These are phyloP conservation scores for Cheracebus regulus DNA, from an alignment of 2,797 vertebrate species.

Conservation along the genomic window DNA sequence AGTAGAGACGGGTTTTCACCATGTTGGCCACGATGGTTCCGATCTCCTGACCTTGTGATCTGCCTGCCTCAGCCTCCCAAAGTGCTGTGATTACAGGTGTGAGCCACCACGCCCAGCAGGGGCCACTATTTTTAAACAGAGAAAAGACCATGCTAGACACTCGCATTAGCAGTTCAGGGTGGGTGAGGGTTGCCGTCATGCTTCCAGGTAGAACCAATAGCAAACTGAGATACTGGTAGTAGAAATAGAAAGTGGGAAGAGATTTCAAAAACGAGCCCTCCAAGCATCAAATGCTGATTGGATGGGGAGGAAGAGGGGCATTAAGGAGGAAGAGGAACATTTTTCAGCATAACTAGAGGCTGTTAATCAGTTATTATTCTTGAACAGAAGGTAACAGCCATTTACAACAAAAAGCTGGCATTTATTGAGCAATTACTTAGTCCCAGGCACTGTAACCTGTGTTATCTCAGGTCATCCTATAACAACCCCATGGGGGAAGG, in stretches of 20 bases:
- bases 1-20: no score
- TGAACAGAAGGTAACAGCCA: neutral
- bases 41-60: no score
- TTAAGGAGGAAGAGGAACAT: neutral
- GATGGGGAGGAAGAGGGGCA: neutral
- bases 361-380: neutral
- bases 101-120: no score
- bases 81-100: no score
- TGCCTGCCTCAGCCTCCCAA: no score
- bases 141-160: neutral
- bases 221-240: neutral
- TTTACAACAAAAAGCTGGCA: neutral
- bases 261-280: neutral
- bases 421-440: neutral
- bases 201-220: neutral
- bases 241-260: neutral
- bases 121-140: neutral
- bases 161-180: accelerated
- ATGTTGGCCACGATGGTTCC: no score
- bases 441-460: neutral
- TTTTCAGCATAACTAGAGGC: neutral
- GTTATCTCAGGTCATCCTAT: neutral
- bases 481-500: neutral
- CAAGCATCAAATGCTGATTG: neutral
- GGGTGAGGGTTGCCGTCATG: neutral